Evolutionary conservation across 2,888 invertebrate species (phyloP).

Genomic region (Nymphalis c-album): DNA sequence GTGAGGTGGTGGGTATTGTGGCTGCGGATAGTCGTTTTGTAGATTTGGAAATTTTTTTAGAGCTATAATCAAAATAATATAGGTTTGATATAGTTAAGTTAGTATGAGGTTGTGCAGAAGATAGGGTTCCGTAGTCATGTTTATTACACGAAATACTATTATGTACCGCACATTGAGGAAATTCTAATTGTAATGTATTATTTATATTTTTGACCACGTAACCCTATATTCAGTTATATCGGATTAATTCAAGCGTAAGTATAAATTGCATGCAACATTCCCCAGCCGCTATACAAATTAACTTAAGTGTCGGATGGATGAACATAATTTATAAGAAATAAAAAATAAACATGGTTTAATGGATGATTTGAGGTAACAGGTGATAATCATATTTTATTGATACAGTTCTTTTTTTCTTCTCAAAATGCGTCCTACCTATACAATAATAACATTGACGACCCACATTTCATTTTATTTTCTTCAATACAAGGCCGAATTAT

Average conservation of each 20-base stretch:
- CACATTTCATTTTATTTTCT: conserved; percentile 35
- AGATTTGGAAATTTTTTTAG: neutral
- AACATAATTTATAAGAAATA: conserved; percentile 58
- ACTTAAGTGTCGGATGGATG: conserved; percentile 75
- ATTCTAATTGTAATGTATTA: too few species aligned
- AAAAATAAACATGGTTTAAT: conserved; percentile 61
- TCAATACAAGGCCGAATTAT: conserved; percentile 30
- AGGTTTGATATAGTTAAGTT: conserved; percentile 6
- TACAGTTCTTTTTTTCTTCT: conserved; percentile 37
- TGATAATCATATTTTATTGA: conserved; percentile 50
- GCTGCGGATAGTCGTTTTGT: conserved; percentile 11
- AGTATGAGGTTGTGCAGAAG: neutral
- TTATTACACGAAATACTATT: neutral
- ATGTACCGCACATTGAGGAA: too few species aligned
- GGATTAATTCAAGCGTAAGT: conserved; percentile 29
- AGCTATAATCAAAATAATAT: neutral
- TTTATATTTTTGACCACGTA: neutral
- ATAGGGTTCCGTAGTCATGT: neutral
- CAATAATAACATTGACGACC: conserved; percentile 42
- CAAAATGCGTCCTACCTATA: conserved; percentile 44
- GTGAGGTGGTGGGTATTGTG: neutral
- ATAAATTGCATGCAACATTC: conserved; percentile 72
- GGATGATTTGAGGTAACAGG: conserved; percentile 69
- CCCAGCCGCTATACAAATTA: conserved; percentile 78
- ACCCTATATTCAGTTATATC: conserved; percentile 23